Percentiles rank a stretch among this genome's conserved stretches.
Conservation (phyloP, 2,113 vertebrate genomes). For the Ia io region DNA sequence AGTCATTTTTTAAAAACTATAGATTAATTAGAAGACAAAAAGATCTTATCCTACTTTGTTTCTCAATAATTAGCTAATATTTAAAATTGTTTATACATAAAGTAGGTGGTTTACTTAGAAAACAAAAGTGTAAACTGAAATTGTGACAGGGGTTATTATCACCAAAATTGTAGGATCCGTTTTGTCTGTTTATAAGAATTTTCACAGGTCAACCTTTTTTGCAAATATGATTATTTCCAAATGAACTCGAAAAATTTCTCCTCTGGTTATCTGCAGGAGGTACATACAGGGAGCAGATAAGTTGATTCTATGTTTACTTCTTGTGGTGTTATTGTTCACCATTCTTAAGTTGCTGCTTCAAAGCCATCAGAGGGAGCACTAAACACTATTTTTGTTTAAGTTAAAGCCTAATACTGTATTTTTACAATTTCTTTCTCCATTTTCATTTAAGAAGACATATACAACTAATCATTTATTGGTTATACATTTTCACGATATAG, state of each 20-base stretch:
- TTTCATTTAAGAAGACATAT: constrained; percentile 45
- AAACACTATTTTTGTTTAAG: constrained; percentile 64
- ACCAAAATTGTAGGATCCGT: not conserved
- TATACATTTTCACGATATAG: not conserved
- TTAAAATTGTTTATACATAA: constrained; percentile 1
- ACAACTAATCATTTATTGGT: not conserved
- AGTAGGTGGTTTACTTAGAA: constrained; percentile 61
- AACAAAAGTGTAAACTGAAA: constrained; percentile 36
- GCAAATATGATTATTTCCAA: constrained; percentile 17
- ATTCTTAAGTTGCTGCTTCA: not conserved
- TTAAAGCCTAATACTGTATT: constrained; percentile 42
- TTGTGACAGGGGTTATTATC: constrained; percentile 28
- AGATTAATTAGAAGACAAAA: constrained; percentile 38
- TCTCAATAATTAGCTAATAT: constrained; percentile 8
- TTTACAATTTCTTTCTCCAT: not conserved
- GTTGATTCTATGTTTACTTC: not conserved
- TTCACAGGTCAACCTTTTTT: constrained; percentile 33
- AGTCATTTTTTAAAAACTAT: constrained; percentile 35
- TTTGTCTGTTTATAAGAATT: constrained; percentile 39
- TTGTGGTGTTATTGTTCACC: constrained; percentile 43
- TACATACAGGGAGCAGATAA: not conserved
- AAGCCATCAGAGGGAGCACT: constrained; percentile 70
- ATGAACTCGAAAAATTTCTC: not conserved
- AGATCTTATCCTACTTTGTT: constrained; percentile 28
- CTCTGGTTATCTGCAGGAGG: not conserved